A percentile compares a stretch with the other conserved stretches of the same genome.
phyloP scores from a whole-genome alignment of 2,113 vertebrate genomes.

The Tyto alba region DNA sequence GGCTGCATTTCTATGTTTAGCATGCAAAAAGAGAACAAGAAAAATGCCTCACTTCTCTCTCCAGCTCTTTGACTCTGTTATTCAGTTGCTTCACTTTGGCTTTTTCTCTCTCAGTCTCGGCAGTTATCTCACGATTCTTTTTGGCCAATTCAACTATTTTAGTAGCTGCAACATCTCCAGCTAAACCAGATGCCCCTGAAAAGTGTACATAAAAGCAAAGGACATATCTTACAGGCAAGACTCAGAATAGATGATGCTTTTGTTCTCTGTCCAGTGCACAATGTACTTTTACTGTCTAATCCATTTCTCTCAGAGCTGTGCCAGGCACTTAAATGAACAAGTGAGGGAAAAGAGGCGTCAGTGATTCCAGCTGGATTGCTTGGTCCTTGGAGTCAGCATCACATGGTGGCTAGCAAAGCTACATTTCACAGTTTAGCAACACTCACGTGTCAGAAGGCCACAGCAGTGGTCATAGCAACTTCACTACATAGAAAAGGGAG shows the following conservation, averaged over 20 bases:
- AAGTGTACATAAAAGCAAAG: neutral
- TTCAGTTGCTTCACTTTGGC: slow-evolving; percentile 79
- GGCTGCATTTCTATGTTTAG: neutral
- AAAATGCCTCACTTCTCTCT: slow-evolving; percentile 79
- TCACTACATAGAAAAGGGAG: neutral
- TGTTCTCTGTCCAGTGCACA: neutral
- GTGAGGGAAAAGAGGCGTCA: neutral
- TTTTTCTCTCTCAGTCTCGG: slow-evolving; percentile 80
- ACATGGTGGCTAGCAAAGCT: neutral
- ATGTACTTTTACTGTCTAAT: neutral
- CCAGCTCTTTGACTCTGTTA: slow-evolving; percentile 81
- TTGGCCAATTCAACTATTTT: slow-evolving; percentile 93
- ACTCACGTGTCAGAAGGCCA: neutral
- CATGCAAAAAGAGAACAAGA: neutral
- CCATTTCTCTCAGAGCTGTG: neutral
- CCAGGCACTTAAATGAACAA: slow-evolving; percentile 35
- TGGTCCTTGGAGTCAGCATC: neutral
- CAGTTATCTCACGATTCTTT: slow-evolving; percentile 81
- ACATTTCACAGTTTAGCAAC: neutral
- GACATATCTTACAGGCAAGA: neutral
- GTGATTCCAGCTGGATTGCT: neutral
- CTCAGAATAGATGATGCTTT: neutral
- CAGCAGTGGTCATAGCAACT: fast-evolving
- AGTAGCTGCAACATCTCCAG: slow-evolving; percentile 84
- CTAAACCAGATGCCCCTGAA: slow-evolving; percentile 77